phyloP scores from a whole-genome alignment of 2,888 invertebrate species.

The Drosophila meridiana region DNA sequence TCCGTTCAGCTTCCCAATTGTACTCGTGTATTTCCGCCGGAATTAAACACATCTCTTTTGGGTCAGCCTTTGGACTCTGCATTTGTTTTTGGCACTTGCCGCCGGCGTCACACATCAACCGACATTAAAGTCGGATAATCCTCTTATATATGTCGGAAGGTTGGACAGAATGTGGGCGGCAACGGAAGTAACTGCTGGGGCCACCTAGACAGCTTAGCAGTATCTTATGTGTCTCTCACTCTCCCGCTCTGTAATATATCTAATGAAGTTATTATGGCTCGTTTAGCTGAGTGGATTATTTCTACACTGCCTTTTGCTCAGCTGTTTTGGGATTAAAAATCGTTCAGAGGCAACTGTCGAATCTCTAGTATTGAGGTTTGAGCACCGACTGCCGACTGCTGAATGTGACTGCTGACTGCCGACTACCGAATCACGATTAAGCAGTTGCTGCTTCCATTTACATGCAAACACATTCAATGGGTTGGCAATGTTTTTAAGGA shows the following conservation, averaged over 20 bases:
- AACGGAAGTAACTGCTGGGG: constrained; percentile 64
- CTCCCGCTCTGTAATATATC: constrained; percentile 20
- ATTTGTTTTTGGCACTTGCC: constrained; percentile 58
- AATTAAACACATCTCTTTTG: constrained; percentile 60
- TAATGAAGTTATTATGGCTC: constrained; percentile 66
- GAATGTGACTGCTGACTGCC: constrained; percentile 39
- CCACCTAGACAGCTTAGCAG: constrained; percentile 44
- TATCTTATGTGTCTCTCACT: constrained; percentile 24
- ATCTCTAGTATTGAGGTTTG: constrained; percentile 4
- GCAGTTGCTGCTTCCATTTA: constrained; percentile 71
- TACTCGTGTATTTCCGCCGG: constrained; percentile 71
- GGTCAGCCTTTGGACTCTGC: constrained; percentile 17
- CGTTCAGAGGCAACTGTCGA: constrained; percentile 10
- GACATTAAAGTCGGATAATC: constrained; percentile 62
- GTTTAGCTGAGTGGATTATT: constrained; percentile 25
- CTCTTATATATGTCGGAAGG: constrained; percentile 48
- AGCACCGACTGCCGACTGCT: constrained; percentile 36
- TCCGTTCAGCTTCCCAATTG: constrained; percentile 21
- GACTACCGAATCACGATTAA: constrained; percentile 76
- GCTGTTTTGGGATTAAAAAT: constrained; percentile 14
- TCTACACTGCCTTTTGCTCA: constrained; percentile 15
- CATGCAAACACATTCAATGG: constrained; percentile 65
- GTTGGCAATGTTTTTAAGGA: constrained; percentile 45
- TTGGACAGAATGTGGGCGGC: constrained; percentile 57
- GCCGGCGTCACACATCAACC: constrained; percentile 65